Conservation (phyloP, 2,888 invertebrate species). For the Parnassius glacialis region DNA sequence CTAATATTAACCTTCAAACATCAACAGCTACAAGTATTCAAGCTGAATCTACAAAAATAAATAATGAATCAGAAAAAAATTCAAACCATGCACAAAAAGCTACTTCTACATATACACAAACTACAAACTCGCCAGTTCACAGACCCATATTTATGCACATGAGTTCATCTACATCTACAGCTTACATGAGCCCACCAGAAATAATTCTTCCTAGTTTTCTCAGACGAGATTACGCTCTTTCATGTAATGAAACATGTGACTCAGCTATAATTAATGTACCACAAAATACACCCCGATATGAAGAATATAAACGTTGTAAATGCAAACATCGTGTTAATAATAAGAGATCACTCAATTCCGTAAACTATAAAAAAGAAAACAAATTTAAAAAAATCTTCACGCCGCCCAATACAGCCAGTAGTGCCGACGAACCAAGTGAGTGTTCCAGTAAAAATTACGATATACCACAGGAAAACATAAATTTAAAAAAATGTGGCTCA, state of each 20-base stretch:
- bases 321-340: slow-evolving; percentile 38
- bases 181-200: slow-evolving; percentile 77
- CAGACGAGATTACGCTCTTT: slow-evolving; percentile 39
- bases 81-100: slow-evolving; percentile 38
- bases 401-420: slow-evolving; percentile 54
- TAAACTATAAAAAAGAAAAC: slow-evolving; percentile 10
- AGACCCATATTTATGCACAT: slow-evolving; percentile 63
- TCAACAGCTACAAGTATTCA: background rate
- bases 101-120: slow-evolving; percentile 67
- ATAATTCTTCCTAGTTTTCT: slow-evolving; percentile 60
- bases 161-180: slow-evolving; percentile 75
- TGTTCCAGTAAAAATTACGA: slow-evolving; percentile 6
- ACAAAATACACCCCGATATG: slow-evolving; percentile 32
- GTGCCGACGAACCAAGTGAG: slow-evolving; percentile 26
- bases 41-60: background rate
- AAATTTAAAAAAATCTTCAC: slow-evolving; percentile 31
- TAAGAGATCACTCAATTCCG: slow-evolving; percentile 5
- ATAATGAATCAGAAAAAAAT: background rate
- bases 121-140: slow-evolving; percentile 53
- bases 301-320: slow-evolving; percentile 38
- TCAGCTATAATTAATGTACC: slow-evolving; percentile 31
- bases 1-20: background rate
- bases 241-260: slow-evolving; percentile 42
- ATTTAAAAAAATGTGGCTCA: slow-evolving; percentile 1
- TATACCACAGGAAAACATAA: slow-evolving; percentile 3